phyloP scores from a whole-genome alignment of 1,140 invertebrate species.

The Glossosoma conforme region DNA sequence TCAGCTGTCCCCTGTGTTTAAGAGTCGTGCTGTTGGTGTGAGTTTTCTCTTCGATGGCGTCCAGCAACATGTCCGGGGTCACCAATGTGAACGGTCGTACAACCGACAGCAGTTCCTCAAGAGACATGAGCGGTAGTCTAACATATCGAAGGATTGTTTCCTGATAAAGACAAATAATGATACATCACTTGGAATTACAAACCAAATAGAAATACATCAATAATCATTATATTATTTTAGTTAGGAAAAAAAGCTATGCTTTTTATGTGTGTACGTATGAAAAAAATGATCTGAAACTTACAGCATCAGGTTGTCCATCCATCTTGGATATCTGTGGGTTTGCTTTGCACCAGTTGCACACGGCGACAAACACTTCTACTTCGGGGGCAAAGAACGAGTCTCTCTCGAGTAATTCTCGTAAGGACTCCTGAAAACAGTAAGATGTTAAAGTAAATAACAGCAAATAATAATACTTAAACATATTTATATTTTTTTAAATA shows the following conservation, averaged over 20 bases:
- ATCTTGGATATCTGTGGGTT: conserved; percentile 51
- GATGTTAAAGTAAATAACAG: neutral
- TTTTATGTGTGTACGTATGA: neutral
- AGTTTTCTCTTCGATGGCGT: conserved; percentile 85
- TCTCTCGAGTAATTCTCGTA: conserved; percentile 79
- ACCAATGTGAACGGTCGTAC: conserved; percentile 84
- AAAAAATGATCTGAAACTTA: conserved; percentile 11
- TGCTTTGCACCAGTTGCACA: conserved; percentile 78
- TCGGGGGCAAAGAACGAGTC: conserved; percentile 96
- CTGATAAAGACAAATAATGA: conserved; percentile 30
- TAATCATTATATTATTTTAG: conserved; percentile 1
- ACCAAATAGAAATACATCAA: neutral
- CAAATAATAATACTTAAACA: too few species aligned
- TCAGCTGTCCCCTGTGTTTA: conserved; percentile 72
- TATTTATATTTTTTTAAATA: too few species aligned
- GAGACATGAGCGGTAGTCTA: conserved; percentile 80
- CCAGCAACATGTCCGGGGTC: conserved; percentile 83
- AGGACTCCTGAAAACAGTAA: conserved; percentile 52
- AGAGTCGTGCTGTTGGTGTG: conserved; percentile 72
- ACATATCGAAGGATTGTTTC: conserved; percentile 58
- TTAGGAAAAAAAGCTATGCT: neutral
- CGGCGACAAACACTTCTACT: conserved; percentile 89
- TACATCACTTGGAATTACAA: neutral
- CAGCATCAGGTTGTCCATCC: conserved; percentile 49
- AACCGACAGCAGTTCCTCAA: conserved; percentile 80